These are phyloP conservation scores for Atrichornis clamosus DNA, from an alignment of 2,113 vertebrate species.

Conservation along the genomic window DNA sequence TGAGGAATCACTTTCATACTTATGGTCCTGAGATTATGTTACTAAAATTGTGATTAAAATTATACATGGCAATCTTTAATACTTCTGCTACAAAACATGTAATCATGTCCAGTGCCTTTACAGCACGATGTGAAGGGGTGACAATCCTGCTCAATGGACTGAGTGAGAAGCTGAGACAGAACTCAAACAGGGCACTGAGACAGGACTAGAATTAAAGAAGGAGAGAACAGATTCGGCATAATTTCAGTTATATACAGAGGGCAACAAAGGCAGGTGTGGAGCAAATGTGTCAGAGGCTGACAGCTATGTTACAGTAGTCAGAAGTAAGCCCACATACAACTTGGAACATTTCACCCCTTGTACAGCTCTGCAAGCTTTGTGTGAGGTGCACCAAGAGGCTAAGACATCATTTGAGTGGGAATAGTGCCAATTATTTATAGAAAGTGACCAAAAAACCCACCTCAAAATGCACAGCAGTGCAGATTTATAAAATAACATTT, in stretches of 20 bases:
- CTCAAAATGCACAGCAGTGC: background rate
- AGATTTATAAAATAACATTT: background rate
- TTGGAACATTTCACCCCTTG: background rate
- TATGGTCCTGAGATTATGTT: background rate
- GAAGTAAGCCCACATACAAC: background rate
- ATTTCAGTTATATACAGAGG: background rate
- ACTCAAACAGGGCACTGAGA: background rate
- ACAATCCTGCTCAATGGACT: background rate
- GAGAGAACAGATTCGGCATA: background rate
- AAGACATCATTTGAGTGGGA: background rate
- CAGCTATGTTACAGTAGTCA: background rate
- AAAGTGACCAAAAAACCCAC: background rate
- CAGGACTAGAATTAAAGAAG: background rate
- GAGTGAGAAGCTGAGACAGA: background rate
- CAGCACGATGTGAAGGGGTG: background rate
- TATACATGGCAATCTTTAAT: background rate
- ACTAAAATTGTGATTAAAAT: background rate
- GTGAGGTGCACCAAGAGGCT: background rate
- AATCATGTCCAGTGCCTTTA: background rate
- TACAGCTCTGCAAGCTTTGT: background rate
- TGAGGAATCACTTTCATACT: background rate
- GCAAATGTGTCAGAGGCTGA: background rate
- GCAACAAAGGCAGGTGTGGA: background rate
- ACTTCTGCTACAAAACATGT: background rate
- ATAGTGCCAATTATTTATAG: background rate